phyloP scores from a whole-genome alignment of 2,797 vertebrate species.

The Monodelphis domestica region DNA sequence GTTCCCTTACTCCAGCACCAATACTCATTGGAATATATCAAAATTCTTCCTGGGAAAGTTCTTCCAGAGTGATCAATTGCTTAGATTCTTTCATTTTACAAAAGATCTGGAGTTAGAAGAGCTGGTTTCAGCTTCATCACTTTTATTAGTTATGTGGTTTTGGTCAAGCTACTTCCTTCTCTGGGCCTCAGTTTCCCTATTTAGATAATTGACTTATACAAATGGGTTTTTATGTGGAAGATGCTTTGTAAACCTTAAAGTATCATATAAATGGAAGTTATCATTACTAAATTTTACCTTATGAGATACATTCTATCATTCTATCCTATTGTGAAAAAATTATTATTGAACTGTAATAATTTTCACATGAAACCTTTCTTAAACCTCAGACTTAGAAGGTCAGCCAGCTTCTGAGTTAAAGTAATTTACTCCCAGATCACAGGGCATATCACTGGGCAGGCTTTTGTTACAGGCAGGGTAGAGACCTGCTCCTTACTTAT shows the following conservation, averaged over 20 bases:
- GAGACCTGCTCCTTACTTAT: too few relatives aligned
- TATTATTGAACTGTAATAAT: too few relatives aligned
- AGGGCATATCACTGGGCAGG: too few relatives aligned
- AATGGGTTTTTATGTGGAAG: neutral
- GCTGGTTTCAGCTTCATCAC: neutral
- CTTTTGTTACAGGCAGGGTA: too few relatives aligned
- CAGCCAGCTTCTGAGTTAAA: too few relatives aligned
- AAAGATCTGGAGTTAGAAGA: neutral
- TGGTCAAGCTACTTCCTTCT: neutral
- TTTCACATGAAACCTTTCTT: too few relatives aligned
- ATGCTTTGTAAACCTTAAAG: neutral
- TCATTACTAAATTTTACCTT: neutral
- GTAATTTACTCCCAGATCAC: too few relatives aligned
- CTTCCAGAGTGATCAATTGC: neutral
- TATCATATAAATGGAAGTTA: neutral
- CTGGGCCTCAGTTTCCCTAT: neutral
- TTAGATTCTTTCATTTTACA: neutral
- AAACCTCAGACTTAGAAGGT: too few relatives aligned
- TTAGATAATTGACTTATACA: neutral
- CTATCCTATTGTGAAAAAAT: neutral
- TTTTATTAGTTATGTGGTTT: neutral
- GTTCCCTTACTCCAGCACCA: neutral
- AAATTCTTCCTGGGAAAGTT: neutral
- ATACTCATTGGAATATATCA: neutral
- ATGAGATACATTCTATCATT: neutral